These are phyloP conservation scores for Parnassius apollo DNA, from an alignment of 2,888 invertebrate genomes.

Conservation along the genomic window DNA sequence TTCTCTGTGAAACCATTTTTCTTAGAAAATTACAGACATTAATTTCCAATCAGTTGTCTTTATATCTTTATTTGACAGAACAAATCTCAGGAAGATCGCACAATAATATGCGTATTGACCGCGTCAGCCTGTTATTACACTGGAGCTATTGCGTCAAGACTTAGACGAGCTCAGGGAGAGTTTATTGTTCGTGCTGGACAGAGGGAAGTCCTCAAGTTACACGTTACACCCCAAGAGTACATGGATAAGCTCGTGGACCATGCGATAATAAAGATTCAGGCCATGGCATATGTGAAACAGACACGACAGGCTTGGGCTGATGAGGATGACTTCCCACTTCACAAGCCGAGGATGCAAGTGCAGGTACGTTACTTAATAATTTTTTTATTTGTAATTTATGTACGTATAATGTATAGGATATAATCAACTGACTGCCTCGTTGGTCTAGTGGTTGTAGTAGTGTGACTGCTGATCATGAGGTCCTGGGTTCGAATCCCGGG, in stretches of 20 bases:
- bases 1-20: too few relatives aligned
- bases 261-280: slow-evolving; percentile 85
- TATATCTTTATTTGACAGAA: slow-evolving; percentile 61
- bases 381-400: slow-evolving; percentile 7
- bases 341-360: slow-evolving; percentile 84
- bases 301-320: slow-evolving; percentile 88
- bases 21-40: too few relatives aligned
- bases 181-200: slow-evolving; percentile 83
- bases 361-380: slow-evolving; percentile 63
- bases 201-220: slow-evolving; percentile 82
- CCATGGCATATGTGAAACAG: slow-evolving; percentile 86
- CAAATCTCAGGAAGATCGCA: slow-evolving; percentile 82
- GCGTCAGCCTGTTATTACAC: slow-evolving; percentile 86
- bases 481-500: too few relatives aligned
- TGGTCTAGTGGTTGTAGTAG: too few relatives aligned
- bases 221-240: slow-evolving; percentile 84
- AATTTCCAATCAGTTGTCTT: too few relatives aligned
- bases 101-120: slow-evolving; percentile 82
- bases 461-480: too few relatives aligned
- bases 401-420: not conserved
- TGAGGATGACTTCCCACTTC: slow-evolving; percentile 86
- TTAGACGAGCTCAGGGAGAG: slow-evolving; percentile 83
- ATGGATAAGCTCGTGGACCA: slow-evolving; percentile 86
- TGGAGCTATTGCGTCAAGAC: slow-evolving; percentile 83
- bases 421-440: too few relatives aligned